phyloP scores from a whole-genome alignment of 2,888 invertebrate genomes.

The Mayetiola destructor region DNA sequence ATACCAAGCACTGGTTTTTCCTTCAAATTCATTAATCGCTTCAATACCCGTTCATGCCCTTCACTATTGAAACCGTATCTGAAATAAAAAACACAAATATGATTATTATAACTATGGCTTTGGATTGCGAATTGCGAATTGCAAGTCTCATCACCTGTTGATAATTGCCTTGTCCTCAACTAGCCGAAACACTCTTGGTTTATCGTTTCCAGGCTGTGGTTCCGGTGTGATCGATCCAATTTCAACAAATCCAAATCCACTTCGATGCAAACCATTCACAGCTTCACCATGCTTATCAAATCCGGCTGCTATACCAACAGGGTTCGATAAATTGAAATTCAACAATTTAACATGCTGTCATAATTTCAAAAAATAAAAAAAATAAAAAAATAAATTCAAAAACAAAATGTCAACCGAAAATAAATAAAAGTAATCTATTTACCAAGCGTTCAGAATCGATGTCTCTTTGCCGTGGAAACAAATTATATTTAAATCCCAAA shows the following conservation, averaged over 20 bases:
- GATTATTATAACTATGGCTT: neutral
- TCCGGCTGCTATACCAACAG: slow-evolving; percentile 95
- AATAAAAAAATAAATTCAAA: neutral
- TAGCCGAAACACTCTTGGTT: slow-evolving; percentile 84
- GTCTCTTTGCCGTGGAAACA: slow-evolving; percentile 46
- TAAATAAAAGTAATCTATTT: slow-evolving; percentile 20
- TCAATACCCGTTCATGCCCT: slow-evolving; percentile 63
- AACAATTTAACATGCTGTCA: slow-evolving; percentile 27
- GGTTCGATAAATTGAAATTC: slow-evolving; percentile 61
- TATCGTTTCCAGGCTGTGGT: slow-evolving; percentile 84
- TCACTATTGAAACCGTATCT: slow-evolving; percentile 92
- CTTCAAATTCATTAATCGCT: slow-evolving; percentile 44
- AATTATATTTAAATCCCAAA: slow-evolving; percentile 55
- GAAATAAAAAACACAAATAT: slow-evolving; percentile 17
- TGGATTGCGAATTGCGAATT: neutral
- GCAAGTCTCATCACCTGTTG: slow-evolving; percentile 52
- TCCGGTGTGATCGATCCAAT: slow-evolving; percentile 90
- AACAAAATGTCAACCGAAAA: neutral
- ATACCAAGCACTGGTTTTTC: slow-evolving; percentile 59
- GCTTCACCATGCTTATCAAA: slow-evolving; percentile 97
- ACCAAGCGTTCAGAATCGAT: slow-evolving; percentile 53
- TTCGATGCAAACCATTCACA: slow-evolving; percentile 57
- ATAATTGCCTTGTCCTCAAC: slow-evolving; percentile 75
- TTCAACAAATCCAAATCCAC: slow-evolving; percentile 93
- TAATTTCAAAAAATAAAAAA: neutral